These are phyloP conservation scores for Cyaniris semiargus DNA, from an alignment of 2,888 invertebrate species.

Conservation along the genomic window DNA sequence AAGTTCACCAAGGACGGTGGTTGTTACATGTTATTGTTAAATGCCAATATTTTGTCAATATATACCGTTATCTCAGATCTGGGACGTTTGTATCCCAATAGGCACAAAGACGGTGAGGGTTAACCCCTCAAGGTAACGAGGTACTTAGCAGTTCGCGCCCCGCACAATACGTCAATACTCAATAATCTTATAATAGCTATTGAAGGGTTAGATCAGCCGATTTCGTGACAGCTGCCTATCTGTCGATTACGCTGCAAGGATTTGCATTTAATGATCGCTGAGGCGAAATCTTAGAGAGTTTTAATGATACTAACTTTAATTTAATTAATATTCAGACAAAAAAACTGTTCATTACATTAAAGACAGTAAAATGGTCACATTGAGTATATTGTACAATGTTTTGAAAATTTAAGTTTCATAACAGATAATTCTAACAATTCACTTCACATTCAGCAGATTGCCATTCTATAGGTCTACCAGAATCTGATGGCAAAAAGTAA, in stretches of 20 bases:
- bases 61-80: slow-evolving; percentile 33
- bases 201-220: slow-evolving; percentile 50
- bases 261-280: neutral
- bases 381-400: no score
- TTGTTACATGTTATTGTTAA: neutral
- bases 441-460: no score
- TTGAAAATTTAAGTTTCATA: no score
- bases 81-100: slow-evolving; percentile 28
- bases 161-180: slow-evolving; percentile 73
- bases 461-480: no score
- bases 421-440: no score
- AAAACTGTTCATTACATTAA: no score
- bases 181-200: slow-evolving; percentile 75
- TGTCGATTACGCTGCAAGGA: slow-evolving; percentile 49
- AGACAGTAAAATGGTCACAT: no score
- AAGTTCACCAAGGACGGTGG: no score
- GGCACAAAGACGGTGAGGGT: slow-evolving; percentile 40
- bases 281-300: no score
- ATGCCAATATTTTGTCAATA: slow-evolving; percentile 29
- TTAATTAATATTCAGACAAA: no score
- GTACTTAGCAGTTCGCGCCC: slow-evolving; percentile 71
- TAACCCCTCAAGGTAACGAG: slow-evolving; percentile 53
- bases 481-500: no score
- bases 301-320: no score
- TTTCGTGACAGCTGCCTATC: slow-evolving; percentile 46